Base-by-base conservation (phyloP, 2,888 invertebrate species). In the Acanthococcus lagerstroemiae region DNA sequence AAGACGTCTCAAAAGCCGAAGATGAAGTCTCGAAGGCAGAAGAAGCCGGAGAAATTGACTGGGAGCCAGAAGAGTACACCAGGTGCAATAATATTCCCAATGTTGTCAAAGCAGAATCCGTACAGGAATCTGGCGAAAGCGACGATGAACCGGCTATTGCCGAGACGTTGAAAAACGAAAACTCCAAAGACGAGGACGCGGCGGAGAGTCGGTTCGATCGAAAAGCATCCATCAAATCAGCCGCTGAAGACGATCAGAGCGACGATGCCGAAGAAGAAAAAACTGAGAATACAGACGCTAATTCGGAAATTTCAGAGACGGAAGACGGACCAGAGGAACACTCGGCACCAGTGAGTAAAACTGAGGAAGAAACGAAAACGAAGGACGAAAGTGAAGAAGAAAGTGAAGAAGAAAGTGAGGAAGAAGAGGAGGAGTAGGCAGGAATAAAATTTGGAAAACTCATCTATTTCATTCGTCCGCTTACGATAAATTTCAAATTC, bases 251-350 rank as follows among this genome's bases (percentile, higher is more conserved):
- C 60, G 48, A 63, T 4, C 22, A 63, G n/a, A 37, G 54, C 24
- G 63, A 63, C 4, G 37, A n/a, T 21, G 57, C 17, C 5, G 66
- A 66, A 1, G 57, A 66, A 15, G 66, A 66, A n/a, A 57, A 57
- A 30, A 46, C 66, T n/a, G 66, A 56, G 21, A 50, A 57, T n/a
- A 57, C 56, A 19, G 66, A 66, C 24, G 66, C 57, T 3, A 56
- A 66, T 30, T 56, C 66, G 1, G 66, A 66, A 7, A 55, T 66
- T 37, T 66, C 66, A 7, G 66, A 66, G 6, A 46, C 15, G 21
- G 66, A 66, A 45, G 66, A 55, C 30, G 56, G 44, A 22, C 48
- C 46, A 17, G 45, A 30, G 9, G 48, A 19, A 52, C 6, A 24
- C 3, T 21, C 21, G 24, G 22, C 15, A 52, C 9, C 19, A 19